Evolutionary conservation across 30 jellyfish, hydroid and myxozoan species (phyloP), one percentile per base, ranked within the genome.

Genomic region (Chironex yamaguchii): DNA sequence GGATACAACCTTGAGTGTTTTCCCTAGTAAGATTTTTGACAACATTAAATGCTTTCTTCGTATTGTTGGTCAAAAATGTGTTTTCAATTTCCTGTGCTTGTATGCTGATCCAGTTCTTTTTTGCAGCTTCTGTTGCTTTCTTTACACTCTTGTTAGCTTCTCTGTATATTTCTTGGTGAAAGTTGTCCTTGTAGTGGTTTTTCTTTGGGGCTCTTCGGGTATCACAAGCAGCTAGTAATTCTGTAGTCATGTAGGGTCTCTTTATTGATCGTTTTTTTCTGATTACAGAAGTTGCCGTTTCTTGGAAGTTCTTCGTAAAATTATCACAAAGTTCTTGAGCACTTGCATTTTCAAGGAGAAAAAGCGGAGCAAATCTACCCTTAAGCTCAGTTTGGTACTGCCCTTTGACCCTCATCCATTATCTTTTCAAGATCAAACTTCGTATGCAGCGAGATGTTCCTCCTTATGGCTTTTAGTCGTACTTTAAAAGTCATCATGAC

Each of bases 401-500:
- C 58, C 58, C 17, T 42, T 42, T 42, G 58, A 6, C 58, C 17
- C 58, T n/a, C 14, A 58, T 79, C 84, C 36, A 36, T 67, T 29
- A 81, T 64, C 32, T 67, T 64, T 27, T 65, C 87, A 14, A 63
- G 84, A 35, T 79, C 90, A 29, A 75, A 75, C 49, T 35, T 13
- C 20, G 32, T 63, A 54, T 79, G 29, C 34, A 24, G 17, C 36
- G 13, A 22, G 52, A 31, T 49, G 23, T 34, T 49, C 31, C 51
- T 73, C 75, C 62, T 79, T 33, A 34, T 79, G 30, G 81, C 34
- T 24, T 29, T 14, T 48, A 28, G 68, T 62, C 66, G 64, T 70
- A 81, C 62, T 48, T 81, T 81, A 22, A 81, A 3, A 21, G 76
- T 27, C 88, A 62, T 67, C 92, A 81, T 64, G 24, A 81, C 87